A percentile compares a stretch with the other conserved stretches of the same genome.
These are phyloP conservation scores for Oreortyx pictus DNA, from an alignment of 2,797 vertebrate species.

Conservation along the genomic window DNA sequence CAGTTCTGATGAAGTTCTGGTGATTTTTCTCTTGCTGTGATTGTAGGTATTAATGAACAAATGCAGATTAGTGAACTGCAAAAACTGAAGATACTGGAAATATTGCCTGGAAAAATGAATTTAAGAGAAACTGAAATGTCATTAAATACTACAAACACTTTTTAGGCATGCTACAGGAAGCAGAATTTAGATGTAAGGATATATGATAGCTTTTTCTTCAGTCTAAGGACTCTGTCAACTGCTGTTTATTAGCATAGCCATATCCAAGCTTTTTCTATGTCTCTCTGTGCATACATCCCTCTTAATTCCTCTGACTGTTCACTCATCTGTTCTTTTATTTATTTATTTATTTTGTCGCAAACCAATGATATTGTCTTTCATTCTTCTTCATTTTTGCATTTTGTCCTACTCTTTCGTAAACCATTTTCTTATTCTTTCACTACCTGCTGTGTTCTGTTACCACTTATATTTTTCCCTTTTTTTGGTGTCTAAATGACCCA, in stretches of 20 bases:
- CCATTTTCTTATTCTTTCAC: neutral
- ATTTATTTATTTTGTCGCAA: too few species aligned
- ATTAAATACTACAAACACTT: neutral
- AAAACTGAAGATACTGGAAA: neutral
- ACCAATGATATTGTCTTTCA: neutral
- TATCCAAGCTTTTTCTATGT: neutral
- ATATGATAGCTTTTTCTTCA: neutral
- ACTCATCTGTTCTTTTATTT: too few species aligned
- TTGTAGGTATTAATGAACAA: neutral
- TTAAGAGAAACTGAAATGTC: neutral
- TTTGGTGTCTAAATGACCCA: neutral
- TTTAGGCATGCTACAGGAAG: neutral
- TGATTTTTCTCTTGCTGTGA: neutral
- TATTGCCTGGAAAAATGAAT: neutral
- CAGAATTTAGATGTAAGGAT: neutral
- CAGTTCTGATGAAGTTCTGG: neutral
- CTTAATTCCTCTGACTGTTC: neutral
- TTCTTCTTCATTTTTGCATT: neutral
- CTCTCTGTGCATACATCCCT: neutral
- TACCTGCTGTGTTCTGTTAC: neutral
- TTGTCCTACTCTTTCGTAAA: neutral
- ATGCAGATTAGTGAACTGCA: neutral
- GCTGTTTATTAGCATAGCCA: neutral
- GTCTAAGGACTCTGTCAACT: neutral
- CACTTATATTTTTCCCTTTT: neutral